These are phyloP conservation scores for Maccullochella peelii DNA, from an alignment of 2,113 vertebrate species.

Conservation along the genomic window DNA sequence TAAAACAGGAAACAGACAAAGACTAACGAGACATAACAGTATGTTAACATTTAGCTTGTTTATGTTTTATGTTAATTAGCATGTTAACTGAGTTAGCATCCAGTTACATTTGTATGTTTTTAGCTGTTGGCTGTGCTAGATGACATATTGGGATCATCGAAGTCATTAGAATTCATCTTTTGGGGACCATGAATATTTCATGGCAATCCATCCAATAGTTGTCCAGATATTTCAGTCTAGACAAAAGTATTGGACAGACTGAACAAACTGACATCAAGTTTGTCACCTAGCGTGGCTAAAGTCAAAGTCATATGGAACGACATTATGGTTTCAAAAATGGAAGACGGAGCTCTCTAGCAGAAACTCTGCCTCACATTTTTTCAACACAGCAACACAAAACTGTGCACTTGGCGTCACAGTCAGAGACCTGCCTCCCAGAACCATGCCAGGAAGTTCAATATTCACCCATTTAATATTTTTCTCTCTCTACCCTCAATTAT, in stretches of 20 bases:
- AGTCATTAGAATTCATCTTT: background rate
- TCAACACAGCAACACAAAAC: background rate
- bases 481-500: conserved; percentile 26
- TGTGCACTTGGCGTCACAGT: background rate
- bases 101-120: background rate
- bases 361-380: background rate
- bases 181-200: background rate
- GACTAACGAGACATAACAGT: too few species aligned
- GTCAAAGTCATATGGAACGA: background rate
- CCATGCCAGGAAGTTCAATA: conserved; percentile 24
- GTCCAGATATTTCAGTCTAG: background rate
- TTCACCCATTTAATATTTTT: conserved; percentile 39
- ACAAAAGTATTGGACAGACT: background rate
- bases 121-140: background rate
- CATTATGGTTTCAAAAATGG: background rate
- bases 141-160: background rate
- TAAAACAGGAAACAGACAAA: too few species aligned
- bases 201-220: background rate
- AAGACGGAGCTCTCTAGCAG: background rate
- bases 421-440: background rate
- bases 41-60: background rate
- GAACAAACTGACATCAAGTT: too few species aligned
- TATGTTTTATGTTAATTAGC: background rate
- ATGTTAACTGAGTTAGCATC: background rate
- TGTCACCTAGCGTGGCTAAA: background rate